Conservation (phyloP, 2,888 invertebrate genomes). For the Automeris io region DNA sequence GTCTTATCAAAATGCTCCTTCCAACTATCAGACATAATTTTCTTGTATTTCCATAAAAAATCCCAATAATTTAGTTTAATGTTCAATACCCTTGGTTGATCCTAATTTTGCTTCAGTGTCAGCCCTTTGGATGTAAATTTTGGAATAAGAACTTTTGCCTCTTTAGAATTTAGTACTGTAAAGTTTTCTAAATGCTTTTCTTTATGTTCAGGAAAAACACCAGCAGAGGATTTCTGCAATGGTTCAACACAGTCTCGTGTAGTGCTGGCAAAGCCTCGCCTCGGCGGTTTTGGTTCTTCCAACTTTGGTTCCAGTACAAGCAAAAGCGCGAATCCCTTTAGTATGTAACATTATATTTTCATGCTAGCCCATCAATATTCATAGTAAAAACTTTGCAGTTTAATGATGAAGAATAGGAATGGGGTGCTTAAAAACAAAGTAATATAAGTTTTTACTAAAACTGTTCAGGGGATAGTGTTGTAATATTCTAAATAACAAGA, state of each 20-base stretch:
- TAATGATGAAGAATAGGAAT: too few species aligned
- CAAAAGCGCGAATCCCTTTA: conserved; percentile 57
- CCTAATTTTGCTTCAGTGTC: not conserved
- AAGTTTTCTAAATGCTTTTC: too few species aligned
- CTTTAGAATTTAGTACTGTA: too few species aligned
- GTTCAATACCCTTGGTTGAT: not conserved
- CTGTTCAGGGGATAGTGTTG: too few species aligned
- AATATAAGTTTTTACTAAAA: too few species aligned
- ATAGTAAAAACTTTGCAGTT: too few species aligned
- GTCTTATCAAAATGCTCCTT: too few species aligned
- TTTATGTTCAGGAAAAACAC: conserved; percentile 42
- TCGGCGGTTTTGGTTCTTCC: conserved; percentile 60
- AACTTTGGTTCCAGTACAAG: conserved; percentile 55
- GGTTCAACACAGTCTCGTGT: conserved; percentile 56
- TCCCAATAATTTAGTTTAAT: too few species aligned
- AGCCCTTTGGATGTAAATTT: not conserved
- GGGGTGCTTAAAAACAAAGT: too few species aligned
- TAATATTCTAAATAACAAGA: too few species aligned
- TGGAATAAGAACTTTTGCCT: not conserved
- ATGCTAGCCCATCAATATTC: not conserved
- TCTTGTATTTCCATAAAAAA: too few species aligned
- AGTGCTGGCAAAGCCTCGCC: conserved; percentile 63
- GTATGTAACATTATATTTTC: conserved; percentile 26
- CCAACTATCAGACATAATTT: too few species aligned
- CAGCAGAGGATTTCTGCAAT: conserved; percentile 56